Base-by-base conservation (phyloP, 2,888 invertebrate species). In the Tinea semifulvella region DNA sequence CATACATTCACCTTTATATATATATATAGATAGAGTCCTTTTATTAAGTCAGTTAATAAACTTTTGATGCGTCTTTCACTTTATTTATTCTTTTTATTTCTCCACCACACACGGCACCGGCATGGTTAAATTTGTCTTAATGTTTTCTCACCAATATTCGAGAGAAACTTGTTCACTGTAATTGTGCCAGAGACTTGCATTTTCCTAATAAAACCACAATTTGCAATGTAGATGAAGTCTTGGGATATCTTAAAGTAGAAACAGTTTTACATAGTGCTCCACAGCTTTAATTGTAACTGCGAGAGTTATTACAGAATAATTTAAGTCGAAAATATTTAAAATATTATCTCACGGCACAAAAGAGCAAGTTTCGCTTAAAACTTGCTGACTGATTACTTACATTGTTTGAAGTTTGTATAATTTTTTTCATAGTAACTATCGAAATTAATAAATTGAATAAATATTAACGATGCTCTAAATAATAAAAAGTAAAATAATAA, bases 171-270 rank as follows among this genome's bases (percentile, higher is more conserved):
- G 10, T 31, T 31, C 31, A 31, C 13, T 31, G 14, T 31, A 31
- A 31, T 31, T 6, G 31, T 2, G 31, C 14, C 31, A 31, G 31
- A 31, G 31, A 14, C 31, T 31, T 70, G 73, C 65, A 69, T 58
- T 65, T 65, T 68, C 64, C 65, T 71, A 65, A 67, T 69, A 67
- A 72, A 71, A 71, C 68, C 63, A 64, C 58, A 60, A 59, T 76
- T 74, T 67, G 74, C 71, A 72, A 67, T 68, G 68, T 67, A 69
- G 63, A 75, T 73, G 54, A 31, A 31, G 31, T 13, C 31, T 31
- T 31, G 11, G 14, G 31, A 31, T 31, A 31, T 31, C 31, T 31
- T 31, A n/a, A 31, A 31, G 13, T 31, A 31, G 10, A n/a, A 31
- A 11, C 13, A 31, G 27, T 27, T 27, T 27, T 27, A 27, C 27